Evolutionary conservation across 1,140 invertebrate genomes (phyloP).

Genomic region (Brachystomella parvula): DNA sequence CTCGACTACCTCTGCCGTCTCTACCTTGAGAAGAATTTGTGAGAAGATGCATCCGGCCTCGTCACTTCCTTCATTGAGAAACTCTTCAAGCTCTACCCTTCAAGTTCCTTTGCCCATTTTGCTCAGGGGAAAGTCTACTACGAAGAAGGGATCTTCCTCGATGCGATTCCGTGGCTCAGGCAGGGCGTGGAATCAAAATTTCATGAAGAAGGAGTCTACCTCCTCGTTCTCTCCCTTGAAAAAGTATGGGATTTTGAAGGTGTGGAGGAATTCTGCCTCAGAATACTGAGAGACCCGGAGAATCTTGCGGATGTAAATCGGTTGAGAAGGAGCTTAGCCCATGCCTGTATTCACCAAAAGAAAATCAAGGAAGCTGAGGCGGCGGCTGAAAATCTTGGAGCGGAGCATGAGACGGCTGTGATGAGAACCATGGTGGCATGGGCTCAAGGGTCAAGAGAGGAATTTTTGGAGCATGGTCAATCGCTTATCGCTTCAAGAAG

Average conservation of each 20-base stretch:
- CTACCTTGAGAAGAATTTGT: conserved; percentile 21
- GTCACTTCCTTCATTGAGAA: conserved; percentile 4
- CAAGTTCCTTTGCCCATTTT: conserved; percentile 26
- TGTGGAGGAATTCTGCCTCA: conserved; percentile 14
- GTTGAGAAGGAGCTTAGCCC: neutral
- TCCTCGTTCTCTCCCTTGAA: conserved; percentile 15
- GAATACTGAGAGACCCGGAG: neutral
- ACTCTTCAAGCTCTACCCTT: conserved; percentile 29
- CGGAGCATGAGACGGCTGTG: neutral
- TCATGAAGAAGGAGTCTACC: conserved; percentile 15
- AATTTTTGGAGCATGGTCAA: neutral
- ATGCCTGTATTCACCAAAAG: neutral
- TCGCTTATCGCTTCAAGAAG: neutral
- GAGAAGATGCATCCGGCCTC: neutral
- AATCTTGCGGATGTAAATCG: neutral
- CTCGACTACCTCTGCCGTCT: conserved; percentile 30
- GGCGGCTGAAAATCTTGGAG: neutral
- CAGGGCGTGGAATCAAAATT: conserved; percentile 23
- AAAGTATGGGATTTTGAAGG: conserved; percentile 23
- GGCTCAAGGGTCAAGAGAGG: neutral
- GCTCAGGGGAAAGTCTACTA: conserved; percentile 26
- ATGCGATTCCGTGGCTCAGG: conserved; percentile 22
- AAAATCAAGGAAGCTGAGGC: conserved; percentile 1
- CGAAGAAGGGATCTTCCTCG: conserved; percentile 7
- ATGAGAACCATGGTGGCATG: conserved; percentile 6